Conservation (phyloP, 1,140 invertebrate species). For the Pygmarrhopalites habei region DNA sequence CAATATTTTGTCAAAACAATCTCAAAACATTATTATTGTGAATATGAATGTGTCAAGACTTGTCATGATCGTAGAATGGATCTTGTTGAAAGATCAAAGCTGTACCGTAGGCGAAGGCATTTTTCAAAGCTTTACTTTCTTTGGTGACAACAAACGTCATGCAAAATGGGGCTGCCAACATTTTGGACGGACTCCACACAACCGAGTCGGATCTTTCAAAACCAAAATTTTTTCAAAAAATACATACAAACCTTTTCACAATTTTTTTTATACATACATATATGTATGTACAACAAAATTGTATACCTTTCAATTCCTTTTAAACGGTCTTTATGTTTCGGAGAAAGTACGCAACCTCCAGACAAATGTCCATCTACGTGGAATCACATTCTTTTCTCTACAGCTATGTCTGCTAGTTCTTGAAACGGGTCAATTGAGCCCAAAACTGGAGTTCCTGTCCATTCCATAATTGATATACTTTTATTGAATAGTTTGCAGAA, state of each 20-base stretch:
- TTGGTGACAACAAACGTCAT: neutral
- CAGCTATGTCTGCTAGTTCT: constrained; percentile 88
- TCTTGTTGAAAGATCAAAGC: neutral
- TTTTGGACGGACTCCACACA: neutral
- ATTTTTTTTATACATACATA: neutral
- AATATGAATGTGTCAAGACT: too few relatives aligned
- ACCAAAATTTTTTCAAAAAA: neutral
- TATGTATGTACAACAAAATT: neutral
- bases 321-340: neutral
- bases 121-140: neutral
- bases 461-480: too few relatives aligned
- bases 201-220: neutral
- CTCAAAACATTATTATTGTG: too few relatives aligned
- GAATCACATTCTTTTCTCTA: constrained; percentile 90
- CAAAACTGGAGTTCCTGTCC: constrained; percentile 79
- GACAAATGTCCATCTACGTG: constrained; percentile 84
- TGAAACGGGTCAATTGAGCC: constrained; percentile 92
- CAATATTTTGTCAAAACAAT: too few relatives aligned
- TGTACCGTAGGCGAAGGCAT: neutral
- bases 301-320: constrained; percentile 2
- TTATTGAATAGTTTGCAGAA: too few relatives aligned
- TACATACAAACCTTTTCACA: neutral
- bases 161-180: neutral
- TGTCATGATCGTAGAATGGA: constrained; percentile 6
- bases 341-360: neutral